A percentile compares a stretch with the other conserved stretches of the same genome.
These are phyloP conservation scores for Auanema sp. DNA, from an alignment of 2,888 invertebrate genomes.

Conservation along the genomic window DNA sequence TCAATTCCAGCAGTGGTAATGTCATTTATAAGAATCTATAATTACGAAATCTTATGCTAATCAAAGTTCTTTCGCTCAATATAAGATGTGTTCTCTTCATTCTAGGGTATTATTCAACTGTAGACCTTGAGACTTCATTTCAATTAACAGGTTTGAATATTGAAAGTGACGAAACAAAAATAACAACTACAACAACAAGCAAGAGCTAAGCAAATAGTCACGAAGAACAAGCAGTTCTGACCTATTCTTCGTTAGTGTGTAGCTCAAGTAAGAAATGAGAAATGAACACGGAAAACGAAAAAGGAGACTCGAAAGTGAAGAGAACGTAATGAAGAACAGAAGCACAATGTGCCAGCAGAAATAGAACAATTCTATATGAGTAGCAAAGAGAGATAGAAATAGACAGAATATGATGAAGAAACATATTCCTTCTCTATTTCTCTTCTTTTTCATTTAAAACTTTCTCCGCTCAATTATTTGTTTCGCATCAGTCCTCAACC, in stretches of 20 bases:
- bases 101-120: too few species aligned
- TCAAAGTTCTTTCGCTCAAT: slow-evolving; percentile 7
- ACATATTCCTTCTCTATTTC: not conserved
- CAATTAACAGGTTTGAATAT: not conserved
- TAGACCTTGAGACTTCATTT: slow-evolving; percentile 5
- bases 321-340: not conserved
- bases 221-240: too few species aligned
- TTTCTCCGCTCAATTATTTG: not conserved
- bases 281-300: not conserved
- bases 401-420: not conserved
- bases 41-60: slow-evolving; percentile 13
- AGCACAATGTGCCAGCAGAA: too few species aligned
- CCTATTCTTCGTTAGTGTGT: too few species aligned
- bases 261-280: too few species aligned
- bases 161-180: slow-evolving; percentile 9
- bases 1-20: slow-evolving; percentile 15
- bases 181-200: slow-evolving; percentile 6
- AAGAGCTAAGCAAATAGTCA: too few species aligned
- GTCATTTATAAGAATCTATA: not conserved
- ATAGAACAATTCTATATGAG: too few species aligned
- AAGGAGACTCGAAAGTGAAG: not conserved
- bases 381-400: too few species aligned
- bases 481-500: too few species aligned
- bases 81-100: too few species aligned
- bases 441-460: slow-evolving; percentile 1